Evolutionary conservation across 2,888 invertebrate genomes (phyloP).

Genomic region (Polydesmus complanatus): DNA sequence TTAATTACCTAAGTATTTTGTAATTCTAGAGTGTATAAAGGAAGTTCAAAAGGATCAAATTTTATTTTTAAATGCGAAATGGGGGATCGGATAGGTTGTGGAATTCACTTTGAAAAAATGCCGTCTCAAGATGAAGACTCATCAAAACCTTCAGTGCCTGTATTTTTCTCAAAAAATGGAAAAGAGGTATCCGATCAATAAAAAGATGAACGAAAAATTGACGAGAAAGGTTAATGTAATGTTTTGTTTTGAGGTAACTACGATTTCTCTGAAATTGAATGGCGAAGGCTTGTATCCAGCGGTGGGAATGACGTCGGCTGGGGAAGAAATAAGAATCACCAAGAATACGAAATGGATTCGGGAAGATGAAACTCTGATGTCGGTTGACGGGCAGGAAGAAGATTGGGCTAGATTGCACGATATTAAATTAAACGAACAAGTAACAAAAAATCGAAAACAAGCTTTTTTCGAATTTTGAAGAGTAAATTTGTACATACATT

Average conservation of each 20-base stretch:
- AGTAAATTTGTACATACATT: conserved; percentile 11
- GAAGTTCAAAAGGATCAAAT: conserved; percentile 29
- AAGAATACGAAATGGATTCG: conserved; percentile 32
- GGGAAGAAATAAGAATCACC: conserved; percentile 33
- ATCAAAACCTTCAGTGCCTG: conserved; percentile 27
- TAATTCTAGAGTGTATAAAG: conserved; percentile 33
- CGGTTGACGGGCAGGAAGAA: conserved; percentile 38
- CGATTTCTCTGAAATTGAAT: conserved; percentile 22
- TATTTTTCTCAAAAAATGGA: conserved; percentile 37
- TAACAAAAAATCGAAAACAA: no score
- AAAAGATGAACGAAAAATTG: background rate
- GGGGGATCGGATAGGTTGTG: conserved; percentile 35
- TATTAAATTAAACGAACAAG: conserved; percentile 36
- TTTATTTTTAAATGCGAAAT: conserved; percentile 32
- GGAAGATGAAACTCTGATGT: conserved; percentile 36
- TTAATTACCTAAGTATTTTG: no score
- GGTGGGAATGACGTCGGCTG: conserved; percentile 34
- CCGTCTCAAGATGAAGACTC: conserved; percentile 21
- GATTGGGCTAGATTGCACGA: conserved; percentile 39
- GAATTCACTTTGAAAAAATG: conserved; percentile 27
- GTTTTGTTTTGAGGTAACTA: conserved; percentile 19
- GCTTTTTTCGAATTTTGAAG: no score
- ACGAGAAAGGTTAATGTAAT: background rate
- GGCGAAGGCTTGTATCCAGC: conserved; percentile 34
- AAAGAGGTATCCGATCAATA: conserved; percentile 29